Conservation (phyloP, 37 sponge, comb jelly and placozoan species). For the Oscarella lobularis region DNA sequence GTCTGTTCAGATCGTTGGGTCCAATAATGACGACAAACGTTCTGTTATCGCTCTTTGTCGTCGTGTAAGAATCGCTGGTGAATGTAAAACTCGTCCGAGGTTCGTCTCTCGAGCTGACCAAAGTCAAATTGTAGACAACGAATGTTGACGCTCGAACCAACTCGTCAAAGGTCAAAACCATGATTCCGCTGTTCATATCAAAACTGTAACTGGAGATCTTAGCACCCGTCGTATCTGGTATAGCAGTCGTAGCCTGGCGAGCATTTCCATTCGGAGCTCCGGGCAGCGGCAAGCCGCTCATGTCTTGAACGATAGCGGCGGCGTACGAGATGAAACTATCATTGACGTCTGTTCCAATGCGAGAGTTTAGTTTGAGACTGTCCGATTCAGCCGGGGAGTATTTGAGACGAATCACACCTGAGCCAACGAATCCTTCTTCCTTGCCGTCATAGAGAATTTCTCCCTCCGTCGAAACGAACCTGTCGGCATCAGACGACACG, state of each 20-base stretch:
- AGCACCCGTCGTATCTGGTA: constrained; percentile 46
- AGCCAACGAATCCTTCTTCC: constrained; percentile 19
- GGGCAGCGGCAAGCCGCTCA: constrained; percentile 27
- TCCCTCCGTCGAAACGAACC: not conserved
- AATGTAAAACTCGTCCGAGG: not conserved
- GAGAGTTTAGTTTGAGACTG: constrained; percentile 36
- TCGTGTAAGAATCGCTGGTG: not conserved
- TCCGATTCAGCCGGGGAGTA: constrained; percentile 26
- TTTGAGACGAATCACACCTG: constrained; percentile 20
- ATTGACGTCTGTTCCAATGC: constrained; percentile 16
- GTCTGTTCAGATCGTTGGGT: not conserved
- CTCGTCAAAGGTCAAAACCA: constrained; percentile 40
- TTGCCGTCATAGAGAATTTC: not conserved
- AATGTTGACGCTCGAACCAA: constrained; percentile 55
- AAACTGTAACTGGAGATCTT: constrained; percentile 13
- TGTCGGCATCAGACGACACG: not conserved
- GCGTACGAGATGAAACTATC: constrained; percentile 38
- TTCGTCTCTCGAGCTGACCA: not conserved
- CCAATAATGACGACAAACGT: not conserved
- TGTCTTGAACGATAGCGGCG: constrained; percentile 35
- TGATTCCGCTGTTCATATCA: not conserved
- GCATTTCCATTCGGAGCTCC: constrained; percentile 42
- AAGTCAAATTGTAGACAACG: not conserved
- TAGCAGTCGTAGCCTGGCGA: constrained; percentile 15
- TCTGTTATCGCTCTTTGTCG: not conserved